Conservation (phyloP, 2,888 invertebrate genomes). For the Idaea dimidiata region DNA sequence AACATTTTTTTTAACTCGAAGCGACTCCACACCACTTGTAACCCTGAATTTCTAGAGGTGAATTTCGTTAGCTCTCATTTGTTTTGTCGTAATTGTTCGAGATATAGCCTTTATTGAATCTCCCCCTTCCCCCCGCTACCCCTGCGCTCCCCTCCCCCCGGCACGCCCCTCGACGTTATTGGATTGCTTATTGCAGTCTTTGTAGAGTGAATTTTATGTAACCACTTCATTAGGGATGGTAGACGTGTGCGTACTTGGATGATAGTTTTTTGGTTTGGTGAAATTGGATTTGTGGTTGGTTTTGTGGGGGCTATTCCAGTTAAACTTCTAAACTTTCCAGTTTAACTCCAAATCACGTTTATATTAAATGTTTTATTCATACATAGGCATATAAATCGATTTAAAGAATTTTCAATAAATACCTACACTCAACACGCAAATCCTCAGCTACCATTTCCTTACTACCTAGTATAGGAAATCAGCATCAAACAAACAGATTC, state of each 20-base stretch:
- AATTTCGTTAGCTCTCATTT: conserved; percentile 78
- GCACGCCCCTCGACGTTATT: conserved; percentile 52
- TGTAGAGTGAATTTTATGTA: conserved; percentile 55
- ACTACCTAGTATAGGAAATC: too few species aligned
- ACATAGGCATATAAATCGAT: too few species aligned
- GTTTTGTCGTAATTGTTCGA: conserved; percentile 75
- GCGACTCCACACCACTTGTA: conserved; percentile 38
- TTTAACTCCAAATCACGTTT: too few species aligned
- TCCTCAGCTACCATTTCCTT: too few species aligned
- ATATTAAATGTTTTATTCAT: too few species aligned
- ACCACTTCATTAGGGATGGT: conserved; percentile 51
- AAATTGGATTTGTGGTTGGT: not conserved
- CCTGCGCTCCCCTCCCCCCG: conserved; percentile 30
- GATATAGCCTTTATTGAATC: conserved; percentile 64
- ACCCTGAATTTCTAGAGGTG: conserved; percentile 61
- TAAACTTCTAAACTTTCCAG: too few species aligned
- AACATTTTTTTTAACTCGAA: not conserved
- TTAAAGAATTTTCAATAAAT: too few species aligned
- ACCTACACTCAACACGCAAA: too few species aligned
- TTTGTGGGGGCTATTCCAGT: not conserved
- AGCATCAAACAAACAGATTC: too few species aligned
- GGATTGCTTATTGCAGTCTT: conserved; percentile 64
- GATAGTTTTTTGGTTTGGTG: not conserved
- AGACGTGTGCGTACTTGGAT: not conserved
- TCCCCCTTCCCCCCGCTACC: conserved; percentile 29